Base-by-base conservation (phyloP, 2,888 invertebrate species). In the Pediacus dermestoides region DNA sequence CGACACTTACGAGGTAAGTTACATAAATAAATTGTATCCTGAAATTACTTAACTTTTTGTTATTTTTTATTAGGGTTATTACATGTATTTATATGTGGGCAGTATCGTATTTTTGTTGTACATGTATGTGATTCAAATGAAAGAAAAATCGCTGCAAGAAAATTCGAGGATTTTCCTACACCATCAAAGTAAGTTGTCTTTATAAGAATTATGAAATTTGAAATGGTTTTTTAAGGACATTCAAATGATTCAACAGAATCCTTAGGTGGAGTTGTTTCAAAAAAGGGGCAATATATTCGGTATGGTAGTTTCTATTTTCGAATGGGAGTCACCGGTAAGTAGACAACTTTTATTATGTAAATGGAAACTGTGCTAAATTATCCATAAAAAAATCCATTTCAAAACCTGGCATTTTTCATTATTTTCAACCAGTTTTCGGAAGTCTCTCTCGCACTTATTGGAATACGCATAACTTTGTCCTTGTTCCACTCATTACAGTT, bases 41-140 rank as follows among this genome's bases (percentile, higher is more conserved):
- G 6, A 18, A 18, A 18, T 13, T 28, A 3, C n/a, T 11, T 13
- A 13, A 4, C 3, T 13, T 13, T 28, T 13, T 68, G 65, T 37
- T 55, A 52, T 10, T 71, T 68, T 66, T 37, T 55, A 52, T 10
- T 71, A 89, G 81, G 88, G 85, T 7, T 90, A 88, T 73, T 90
- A 90, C 71, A 72, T 90, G 48, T 90, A 90, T 68, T 77, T 90
- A 48, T 90, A 90, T 70, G 81, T 87, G 58, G 88, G 88, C 46
- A 88, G 88, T 61, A 90, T 90, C 80, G 74, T 83, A 39, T 90
- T 90, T 63, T 75, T 90, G 34, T 74, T 87, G 41, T 88, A 87
- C 67, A 88, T 88, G 79, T 89, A 13, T 28, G 13, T 81, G 33
- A 75, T 78, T 46, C 72, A 78, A 41, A 68, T 72, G 26, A 65